Conservation (phyloP, 2,888 invertebrate genomes). For the Drosophila pullipes region DNA sequence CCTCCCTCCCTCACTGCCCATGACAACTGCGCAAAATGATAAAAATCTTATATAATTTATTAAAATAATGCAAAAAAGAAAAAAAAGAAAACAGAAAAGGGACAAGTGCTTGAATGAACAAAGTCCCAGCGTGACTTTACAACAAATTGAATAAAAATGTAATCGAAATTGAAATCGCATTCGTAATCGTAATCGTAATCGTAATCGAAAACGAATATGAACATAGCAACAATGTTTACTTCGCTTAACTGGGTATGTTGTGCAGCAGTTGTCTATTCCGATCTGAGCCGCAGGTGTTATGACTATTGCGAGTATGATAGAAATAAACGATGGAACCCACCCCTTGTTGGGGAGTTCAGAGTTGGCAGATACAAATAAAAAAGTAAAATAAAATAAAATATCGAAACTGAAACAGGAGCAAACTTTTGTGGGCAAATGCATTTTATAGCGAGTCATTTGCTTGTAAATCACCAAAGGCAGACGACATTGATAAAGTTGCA, state of each 20-base stretch:
- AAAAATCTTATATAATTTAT: slow-evolving; percentile 74
- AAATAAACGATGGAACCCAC: slow-evolving; percentile 20
- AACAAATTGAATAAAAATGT: slow-evolving; percentile 53
- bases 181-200: slow-evolving; percentile 47
- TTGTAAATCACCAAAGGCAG: slow-evolving; percentile 77
- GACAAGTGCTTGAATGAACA: slow-evolving; percentile 33
- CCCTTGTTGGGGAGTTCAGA: background rate
- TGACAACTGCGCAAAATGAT: slow-evolving; percentile 68
- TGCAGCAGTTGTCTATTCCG: slow-evolving; percentile 35
- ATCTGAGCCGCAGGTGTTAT: slow-evolving; percentile 72
- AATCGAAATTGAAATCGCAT: slow-evolving; percentile 58
- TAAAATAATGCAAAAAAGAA: slow-evolving; percentile 64
- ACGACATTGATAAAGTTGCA: slow-evolving; percentile 80
- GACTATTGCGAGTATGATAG: slow-evolving; percentile 49
- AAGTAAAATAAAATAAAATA: background rate
- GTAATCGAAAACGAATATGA: slow-evolving; percentile 52
- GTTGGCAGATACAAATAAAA: background rate
- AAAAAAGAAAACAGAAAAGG: slow-evolving; percentile 21
- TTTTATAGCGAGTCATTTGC: slow-evolving; percentile 68
- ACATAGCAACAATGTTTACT: slow-evolving; percentile 26
- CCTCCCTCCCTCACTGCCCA: background rate
- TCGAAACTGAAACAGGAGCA: slow-evolving; percentile 9
- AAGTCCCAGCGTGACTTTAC: slow-evolving; percentile 57
- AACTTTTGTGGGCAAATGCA: slow-evolving; percentile 53
- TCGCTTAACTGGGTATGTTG: slow-evolving; percentile 29